Percentiles rank a stretch among this genome's conserved stretches.
Conservation (phyloP, 2,113 vertebrate species). For the Tragelaphus strepsiceros region DNA sequence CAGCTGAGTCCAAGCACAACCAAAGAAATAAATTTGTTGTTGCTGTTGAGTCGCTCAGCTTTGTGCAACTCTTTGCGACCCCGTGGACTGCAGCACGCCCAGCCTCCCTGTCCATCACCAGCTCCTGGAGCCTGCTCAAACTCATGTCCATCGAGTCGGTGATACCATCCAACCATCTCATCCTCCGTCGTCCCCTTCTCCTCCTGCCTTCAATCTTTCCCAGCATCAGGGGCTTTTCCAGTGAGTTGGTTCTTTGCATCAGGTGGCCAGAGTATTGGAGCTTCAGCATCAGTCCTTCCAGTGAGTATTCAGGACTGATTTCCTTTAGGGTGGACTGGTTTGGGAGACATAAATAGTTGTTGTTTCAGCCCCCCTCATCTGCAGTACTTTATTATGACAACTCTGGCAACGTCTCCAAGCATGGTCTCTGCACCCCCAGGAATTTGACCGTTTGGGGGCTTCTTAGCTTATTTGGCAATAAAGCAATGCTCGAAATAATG, state of each 20-base stretch:
- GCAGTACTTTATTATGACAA: fast-evolving
- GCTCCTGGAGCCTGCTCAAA: fast-evolving
- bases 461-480: not conserved
- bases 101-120: not conserved
- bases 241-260: fast-evolving
- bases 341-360: not conserved
- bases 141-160: fast-evolving
- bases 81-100: fast-evolving
- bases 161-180: not conserved
- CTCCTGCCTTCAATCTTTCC: not conserved
- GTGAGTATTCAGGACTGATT: not conserved
- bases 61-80: not conserved
- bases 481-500: not conserved
- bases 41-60: not conserved
- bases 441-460: fast-evolving
- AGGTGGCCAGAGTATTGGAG: fast-evolving
- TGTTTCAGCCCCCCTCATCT: fast-evolving
- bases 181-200: fast-evolving
- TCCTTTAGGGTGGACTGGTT: not conserved
- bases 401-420: fast-evolving
- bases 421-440: fast-evolving
- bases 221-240: not conserved
- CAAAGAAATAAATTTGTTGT: not conserved
- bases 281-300: not conserved
- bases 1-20: not conserved